Evolutionary conservation across 2,797 vertebrate genomes (phyloP).

Genomic region (Cirrhinus mrigala): DNA sequence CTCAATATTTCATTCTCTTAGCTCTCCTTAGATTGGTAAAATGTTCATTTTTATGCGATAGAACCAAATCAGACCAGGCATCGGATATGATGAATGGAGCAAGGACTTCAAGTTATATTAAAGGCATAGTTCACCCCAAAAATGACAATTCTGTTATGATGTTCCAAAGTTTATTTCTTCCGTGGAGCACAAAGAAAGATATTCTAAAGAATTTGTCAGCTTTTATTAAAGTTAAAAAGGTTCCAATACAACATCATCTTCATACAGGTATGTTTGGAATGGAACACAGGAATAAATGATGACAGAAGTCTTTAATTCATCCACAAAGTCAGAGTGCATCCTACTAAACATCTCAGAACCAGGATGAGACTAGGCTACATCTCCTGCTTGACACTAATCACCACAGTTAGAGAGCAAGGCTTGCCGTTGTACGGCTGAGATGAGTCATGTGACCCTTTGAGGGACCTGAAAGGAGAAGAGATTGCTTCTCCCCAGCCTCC

Average conservation of each 20-base stretch:
- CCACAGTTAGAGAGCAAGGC: slow-evolving; percentile 49
- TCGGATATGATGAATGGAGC: neutral
- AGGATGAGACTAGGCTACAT: slow-evolving; percentile 49
- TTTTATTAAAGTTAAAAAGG: neutral
- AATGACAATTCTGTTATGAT: neutral
- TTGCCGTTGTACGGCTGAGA: slow-evolving; percentile 37
- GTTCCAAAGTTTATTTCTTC: neutral
- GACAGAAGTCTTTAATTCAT: slow-evolving; percentile 19
- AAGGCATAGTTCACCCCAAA: neutral
- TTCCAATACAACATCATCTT: neutral
- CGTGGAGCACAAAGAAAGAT: neutral
- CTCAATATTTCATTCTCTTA: neutral
- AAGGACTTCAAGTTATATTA: neutral
- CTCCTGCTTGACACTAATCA: slow-evolving; percentile 62
- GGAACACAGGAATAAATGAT: neutral
- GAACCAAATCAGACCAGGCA: neutral
- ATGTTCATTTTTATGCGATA: neutral
- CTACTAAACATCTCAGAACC: slow-evolving; percentile 42
- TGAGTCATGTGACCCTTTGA: slow-evolving; percentile 58
- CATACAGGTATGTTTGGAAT: neutral
- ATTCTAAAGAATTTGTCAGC: neutral
- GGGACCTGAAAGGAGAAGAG: slow-evolving; percentile 38
- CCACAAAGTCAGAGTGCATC: slow-evolving; percentile 35
- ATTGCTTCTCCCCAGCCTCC: slow-evolving; percentile 20
- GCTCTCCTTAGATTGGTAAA: neutral